phyloP scores from a whole-genome alignment of 2,888 invertebrate genomes.

The Dryococelus australis region DNA sequence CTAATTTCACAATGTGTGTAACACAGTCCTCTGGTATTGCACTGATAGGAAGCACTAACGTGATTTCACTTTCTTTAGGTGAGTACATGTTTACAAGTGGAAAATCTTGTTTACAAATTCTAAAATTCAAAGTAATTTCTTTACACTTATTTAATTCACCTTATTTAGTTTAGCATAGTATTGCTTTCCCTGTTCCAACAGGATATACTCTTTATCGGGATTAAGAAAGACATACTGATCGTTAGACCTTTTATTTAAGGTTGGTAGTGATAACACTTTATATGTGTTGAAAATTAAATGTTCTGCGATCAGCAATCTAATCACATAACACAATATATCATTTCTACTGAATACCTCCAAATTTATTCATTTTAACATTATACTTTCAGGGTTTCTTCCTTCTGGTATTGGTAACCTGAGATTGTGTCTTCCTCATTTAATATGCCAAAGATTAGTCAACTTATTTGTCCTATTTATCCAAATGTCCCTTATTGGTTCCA shows the following conservation, averaged over 20 bases:
- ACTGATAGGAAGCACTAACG: too few relatives aligned
- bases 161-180: too few relatives aligned
- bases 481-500: neutral
- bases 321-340: neutral
- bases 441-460: neutral
- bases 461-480: neutral
- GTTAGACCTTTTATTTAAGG: neutral
- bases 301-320: neutral
- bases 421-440: neutral
- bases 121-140: too few relatives aligned
- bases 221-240: neutral
- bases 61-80: too few relatives aligned
- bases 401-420: neutral
- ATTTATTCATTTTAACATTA: neutral
- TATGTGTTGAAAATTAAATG: neutral
- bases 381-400: neutral
- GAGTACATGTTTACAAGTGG: too few relatives aligned
- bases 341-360: neutral
- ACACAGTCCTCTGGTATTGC: too few relatives aligned
- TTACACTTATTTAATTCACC: too few relatives aligned
- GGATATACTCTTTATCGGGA: neutral
- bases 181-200: too few relatives aligned
- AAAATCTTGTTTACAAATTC: too few relatives aligned
- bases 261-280: neutral
- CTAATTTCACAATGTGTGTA: too few relatives aligned